Base-by-base conservation (phyloP, 2,888 invertebrate genomes). In the Caenorhabditis drosophilae region DNA sequence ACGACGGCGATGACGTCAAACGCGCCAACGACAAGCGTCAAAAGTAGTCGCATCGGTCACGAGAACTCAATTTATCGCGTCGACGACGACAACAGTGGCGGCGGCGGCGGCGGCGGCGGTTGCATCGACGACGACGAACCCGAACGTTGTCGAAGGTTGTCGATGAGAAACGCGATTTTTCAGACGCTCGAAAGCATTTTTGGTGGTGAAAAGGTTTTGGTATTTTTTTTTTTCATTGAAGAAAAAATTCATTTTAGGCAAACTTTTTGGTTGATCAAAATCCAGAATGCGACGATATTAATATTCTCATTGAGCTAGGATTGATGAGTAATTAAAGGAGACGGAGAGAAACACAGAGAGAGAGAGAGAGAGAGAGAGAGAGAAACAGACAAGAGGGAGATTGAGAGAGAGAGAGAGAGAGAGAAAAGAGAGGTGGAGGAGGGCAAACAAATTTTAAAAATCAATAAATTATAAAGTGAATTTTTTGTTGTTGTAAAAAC, bases 1-100 rank as follows among this genome's bases (percentile, higher is more conserved):
- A n/a, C n/a, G n/a, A n/a, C n/a, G n/a, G n/a, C n/a, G n/a, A n/a
- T n/a, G n/a, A n/a, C n/a, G 63, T 57, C 11, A 56, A 44, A 9
- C 31, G 7, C 31, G 48, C 40, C 1, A 48, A 12, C n/a, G 36
- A n/a, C 2, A 11, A 18, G 31, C 3, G 44, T 26, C 31, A 56
- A 49, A 41, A 44, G 42, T 4, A 40, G 46, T 4, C 46, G 56
- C 46, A 63, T 63, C 22, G 63, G 63, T 0, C 56, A 63, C 27
- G 57, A 53, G 12, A 44, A 63, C 18, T 63, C 63, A 26, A 63
- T 63, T 23, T 63, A 63, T 50, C 52, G 53, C 0, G 63, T 63
- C 27, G 63, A 57, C 11, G 62, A 44, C 7, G 7, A 6, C 31
- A 47, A 42, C 1, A 48, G 9, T n/a, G 36, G 16, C 2, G 63